Evolutionary conservation across 2,888 invertebrate species (phyloP), one percentile per base, ranked within the genome.

Genomic region (Meghimatium bilineatum): DNA sequence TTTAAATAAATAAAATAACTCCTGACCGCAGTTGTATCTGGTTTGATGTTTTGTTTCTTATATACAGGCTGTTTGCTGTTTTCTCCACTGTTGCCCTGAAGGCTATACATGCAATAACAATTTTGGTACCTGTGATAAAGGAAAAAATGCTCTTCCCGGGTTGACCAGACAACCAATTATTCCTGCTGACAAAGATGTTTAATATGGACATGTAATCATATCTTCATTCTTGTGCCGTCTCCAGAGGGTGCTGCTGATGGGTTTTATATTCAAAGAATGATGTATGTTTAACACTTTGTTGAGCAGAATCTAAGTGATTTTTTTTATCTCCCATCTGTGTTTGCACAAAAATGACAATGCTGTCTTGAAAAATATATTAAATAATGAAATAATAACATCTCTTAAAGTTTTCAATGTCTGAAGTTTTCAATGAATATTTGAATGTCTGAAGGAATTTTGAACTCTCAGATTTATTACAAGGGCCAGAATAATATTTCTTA

Each of bases 61-160:
- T 26, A 26, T 77, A 26, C 85, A 90, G 90, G 93, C 92, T 44
- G 89, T 90, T 12, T 93, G 93, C 78, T 93, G 93, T 84, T 80
- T 86, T 20, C 44, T 88, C 12, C 92, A 93, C 85, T 93, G 93
- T 87, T 93, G 93, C 87, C 92, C 90, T 10, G n/a, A 85, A 60
- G 89, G 89, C 36, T 85, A 88, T 85, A 87, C 86, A 26, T 90
- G 92, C 89, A 87, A 92, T 83, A 87, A 88, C 1, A 77, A 76
- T 17, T 75, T 76, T 44, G 88, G 88, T 6, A 86, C 80, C 36
- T 92, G 92, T 87, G 82, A 85, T 60, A 72, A 78, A 75, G 83
- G 83, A 26, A 79, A 29, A 38, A 26, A 49, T 10, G 71, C 80
- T 60, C 36, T 80, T 49, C 36, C 79, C n/a, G 69, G 74, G 80